phyloP scores from a whole-genome alignment of 37 sponge, comb jelly and placozoan species.

The Hormiphora californensis region DNA sequence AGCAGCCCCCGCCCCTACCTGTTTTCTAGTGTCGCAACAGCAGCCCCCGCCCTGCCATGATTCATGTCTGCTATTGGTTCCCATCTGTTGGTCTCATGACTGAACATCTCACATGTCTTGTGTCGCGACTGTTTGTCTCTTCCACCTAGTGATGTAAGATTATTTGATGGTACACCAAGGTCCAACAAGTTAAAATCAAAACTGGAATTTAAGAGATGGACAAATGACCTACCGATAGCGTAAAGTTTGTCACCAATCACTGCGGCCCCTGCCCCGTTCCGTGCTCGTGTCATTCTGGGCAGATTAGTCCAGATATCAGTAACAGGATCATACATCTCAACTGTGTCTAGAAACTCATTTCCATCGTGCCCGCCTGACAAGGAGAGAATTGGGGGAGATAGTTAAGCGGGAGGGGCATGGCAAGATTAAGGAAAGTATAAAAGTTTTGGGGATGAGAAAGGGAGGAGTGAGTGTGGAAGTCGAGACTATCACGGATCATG shows the following conservation, averaged over 20 bases:
- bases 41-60: constrained; percentile 38
- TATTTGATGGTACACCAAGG: neutral
- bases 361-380: constrained; percentile 54
- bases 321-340: constrained; percentile 47
- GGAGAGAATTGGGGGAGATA: too few relatives aligned
- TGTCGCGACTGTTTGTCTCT: constrained; percentile 52
- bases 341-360: constrained; percentile 48
- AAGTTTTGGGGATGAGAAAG: too few relatives aligned
- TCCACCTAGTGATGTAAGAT: constrained; percentile 17
- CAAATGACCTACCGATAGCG: constrained; percentile 44
- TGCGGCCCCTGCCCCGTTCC: constrained; percentile 47
- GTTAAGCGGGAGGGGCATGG: too few relatives aligned
- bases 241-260: constrained; percentile 48
- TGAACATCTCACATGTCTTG: constrained; percentile 38
- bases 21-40: constrained; percentile 45
- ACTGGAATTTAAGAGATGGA: too few relatives aligned
- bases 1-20: too few relatives aligned
- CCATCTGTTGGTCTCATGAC: neutral
- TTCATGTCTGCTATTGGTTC: constrained; percentile 48
- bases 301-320: neutral
- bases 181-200: neutral
- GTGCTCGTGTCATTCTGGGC: constrained; percentile 36
- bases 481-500: too few relatives aligned
- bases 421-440: too few relatives aligned
- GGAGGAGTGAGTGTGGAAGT: too few relatives aligned